Percentiles rank a stretch among this genome's conserved stretches.
Conservation (phyloP, 2,888 invertebrate genomes). For the Zeuzera pyrina region DNA sequence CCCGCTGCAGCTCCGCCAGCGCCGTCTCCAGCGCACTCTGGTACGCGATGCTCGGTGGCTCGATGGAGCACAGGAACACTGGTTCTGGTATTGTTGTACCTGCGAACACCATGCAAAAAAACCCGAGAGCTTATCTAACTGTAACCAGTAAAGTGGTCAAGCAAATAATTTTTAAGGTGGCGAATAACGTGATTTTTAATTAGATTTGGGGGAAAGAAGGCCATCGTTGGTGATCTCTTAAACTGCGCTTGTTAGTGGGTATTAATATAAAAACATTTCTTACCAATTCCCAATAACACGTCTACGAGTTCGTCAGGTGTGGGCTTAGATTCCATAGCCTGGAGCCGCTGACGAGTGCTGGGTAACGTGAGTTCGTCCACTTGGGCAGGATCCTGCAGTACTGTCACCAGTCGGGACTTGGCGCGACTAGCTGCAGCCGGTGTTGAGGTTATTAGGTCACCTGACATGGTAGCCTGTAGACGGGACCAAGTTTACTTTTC, state of each 20-base stretch:
- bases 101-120: constrained; percentile 6
- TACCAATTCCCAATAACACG: constrained; percentile 50
- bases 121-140: no score
- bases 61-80: constrained; percentile 97
- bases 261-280: constrained; percentile 13
- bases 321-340: constrained; percentile 31
- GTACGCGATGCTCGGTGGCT: constrained; percentile 86
- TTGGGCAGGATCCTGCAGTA: constrained; percentile 22
- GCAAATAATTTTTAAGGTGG: no score
- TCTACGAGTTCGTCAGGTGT: constrained; percentile 38
- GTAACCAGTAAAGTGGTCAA: no score
- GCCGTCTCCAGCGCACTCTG: constrained; percentile 87
- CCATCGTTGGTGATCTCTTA: no score
- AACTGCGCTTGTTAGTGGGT: no score
- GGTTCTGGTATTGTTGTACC: constrained; percentile 89
- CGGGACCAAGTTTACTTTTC: no score
- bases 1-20: constrained; percentile 83
- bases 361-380: constrained; percentile 38
- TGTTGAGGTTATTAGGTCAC: constrained; percentile 80
- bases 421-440: constrained; percentile 73
- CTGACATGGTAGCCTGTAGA: constrained; percentile 76
- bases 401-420: constrained; percentile 44
- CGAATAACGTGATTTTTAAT: no score
- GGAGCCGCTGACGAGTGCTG: constrained; percentile 36
- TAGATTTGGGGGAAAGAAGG: no score